A percentile compares a stretch with the other conserved stretches of the same genome.
Evolutionary conservation across 1,140 invertebrate genomes (phyloP).

Genomic region (Lordiphosa mommai): DNA sequence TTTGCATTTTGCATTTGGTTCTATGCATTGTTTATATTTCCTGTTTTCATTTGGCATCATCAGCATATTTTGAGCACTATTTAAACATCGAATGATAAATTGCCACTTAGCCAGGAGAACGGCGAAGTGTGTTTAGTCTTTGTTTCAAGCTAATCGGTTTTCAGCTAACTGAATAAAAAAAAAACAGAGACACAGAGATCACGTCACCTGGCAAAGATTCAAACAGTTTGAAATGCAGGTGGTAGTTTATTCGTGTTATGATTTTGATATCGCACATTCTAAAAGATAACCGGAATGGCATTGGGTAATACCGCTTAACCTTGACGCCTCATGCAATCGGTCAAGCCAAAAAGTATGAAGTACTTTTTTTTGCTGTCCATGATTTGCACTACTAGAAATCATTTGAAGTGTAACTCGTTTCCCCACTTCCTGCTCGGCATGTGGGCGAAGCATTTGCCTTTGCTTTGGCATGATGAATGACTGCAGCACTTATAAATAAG

Average conservation of each 20-base stretch:
- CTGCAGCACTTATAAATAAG: constrained; percentile 70
- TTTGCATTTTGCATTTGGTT: constrained; percentile 11
- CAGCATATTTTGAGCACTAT: constrained; percentile 41
- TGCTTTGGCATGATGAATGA: constrained; percentile 63
- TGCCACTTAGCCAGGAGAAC: constrained; percentile 46
- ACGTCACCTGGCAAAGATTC: constrained; percentile 37
- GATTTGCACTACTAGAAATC: neutral
- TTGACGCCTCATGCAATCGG: constrained; percentile 60
- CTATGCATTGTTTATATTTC: constrained; percentile 64
- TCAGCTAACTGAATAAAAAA: no score
- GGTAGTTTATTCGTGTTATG: no score
- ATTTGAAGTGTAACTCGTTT: constrained; percentile 22
- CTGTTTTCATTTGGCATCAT: constrained; percentile 33
- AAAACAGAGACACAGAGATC: constrained; percentile 40
- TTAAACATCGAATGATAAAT: constrained; percentile 59
- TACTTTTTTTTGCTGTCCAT: constrained; percentile 1
- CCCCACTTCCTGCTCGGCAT: constrained; percentile 63
- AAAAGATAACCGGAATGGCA: constrained; percentile 24
- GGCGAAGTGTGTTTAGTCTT: constrained; percentile 21
- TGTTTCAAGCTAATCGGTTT: constrained; percentile 17
- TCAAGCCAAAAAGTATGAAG: constrained; percentile 34
- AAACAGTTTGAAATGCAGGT: constrained; percentile 32
- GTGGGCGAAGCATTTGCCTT: constrained; percentile 45
- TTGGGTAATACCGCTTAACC: constrained; percentile 26
- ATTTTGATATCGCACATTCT: no score